Evolutionary conservation across 2,888 invertebrate species (phyloP).

Genomic region (Neria commutata): DNA sequence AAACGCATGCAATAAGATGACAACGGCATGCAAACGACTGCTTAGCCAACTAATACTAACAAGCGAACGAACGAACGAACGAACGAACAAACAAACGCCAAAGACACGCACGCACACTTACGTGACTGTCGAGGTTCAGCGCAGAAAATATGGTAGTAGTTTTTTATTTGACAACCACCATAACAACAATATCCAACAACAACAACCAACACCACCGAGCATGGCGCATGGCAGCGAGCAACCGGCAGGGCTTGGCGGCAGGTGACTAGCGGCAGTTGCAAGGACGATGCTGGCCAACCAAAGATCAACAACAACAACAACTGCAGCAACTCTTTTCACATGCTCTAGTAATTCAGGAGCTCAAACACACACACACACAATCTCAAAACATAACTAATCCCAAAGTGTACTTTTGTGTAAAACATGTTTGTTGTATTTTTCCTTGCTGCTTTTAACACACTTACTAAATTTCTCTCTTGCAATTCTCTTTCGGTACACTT

Average conservation of each 20-base stretch:
- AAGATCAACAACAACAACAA: slow-evolving; percentile 18
- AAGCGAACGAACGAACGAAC: not conserved
- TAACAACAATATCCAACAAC: no score
- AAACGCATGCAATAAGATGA: no score
- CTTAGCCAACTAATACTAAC: no score
- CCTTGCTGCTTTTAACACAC: no score
- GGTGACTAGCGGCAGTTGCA: not conserved
- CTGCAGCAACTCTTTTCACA: slow-evolving; percentile 5
- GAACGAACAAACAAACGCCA: slow-evolving; percentile 2
- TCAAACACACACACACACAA: no score
- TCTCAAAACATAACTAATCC: no score
- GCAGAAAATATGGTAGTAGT: slow-evolving; percentile 62
- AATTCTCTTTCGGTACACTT: not conserved
- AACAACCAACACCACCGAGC: slow-evolving; percentile 3
- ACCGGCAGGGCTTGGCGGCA: not conserved
- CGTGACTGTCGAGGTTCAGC: slow-evolving; percentile 56
- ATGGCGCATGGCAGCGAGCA: not conserved
- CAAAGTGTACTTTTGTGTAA: no score
- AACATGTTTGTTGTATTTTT: no score
- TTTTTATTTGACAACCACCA: slow-evolving; percentile 59
- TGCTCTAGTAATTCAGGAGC: no score
- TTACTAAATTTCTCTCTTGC: no score
- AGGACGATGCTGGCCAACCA: no score
- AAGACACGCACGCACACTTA: not conserved
- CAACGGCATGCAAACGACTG: no score